Percentiles rank a stretch among this genome's conserved stretches.
Conservation (phyloP, 2,113 vertebrate genomes). For the Pelecanus crispus region DNA sequence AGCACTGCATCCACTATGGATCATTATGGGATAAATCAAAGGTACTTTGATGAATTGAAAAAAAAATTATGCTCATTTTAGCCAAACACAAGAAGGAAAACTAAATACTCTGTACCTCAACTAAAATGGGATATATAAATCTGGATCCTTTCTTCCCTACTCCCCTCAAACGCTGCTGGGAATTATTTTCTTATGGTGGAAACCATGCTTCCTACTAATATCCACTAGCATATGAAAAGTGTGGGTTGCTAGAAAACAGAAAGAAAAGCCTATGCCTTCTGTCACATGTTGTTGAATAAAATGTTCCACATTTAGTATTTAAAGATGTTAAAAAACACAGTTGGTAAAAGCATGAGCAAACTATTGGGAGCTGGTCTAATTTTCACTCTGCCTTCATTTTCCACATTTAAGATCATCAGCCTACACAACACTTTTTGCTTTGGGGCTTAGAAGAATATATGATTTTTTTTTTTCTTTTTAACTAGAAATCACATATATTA, state of each 20-base stretch:
- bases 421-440: neutral
- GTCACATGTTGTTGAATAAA: constrained; percentile 40
- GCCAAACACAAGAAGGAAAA: neutral
- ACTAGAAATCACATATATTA: neutral
- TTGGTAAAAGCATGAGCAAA: constrained; percentile 18
- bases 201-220: constrained; percentile 6
- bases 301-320: constrained; percentile 23
- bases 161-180: neutral
- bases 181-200: neutral
- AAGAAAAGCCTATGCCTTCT: constrained; percentile 51
- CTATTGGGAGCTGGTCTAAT: constrained; percentile 28
- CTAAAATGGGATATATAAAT: neutral
- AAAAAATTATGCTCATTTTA: neutral
- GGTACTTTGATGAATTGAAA: neutral
- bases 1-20: neutral
- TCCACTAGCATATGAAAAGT: neutral
- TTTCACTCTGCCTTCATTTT: constrained; percentile 15
- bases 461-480: neutral
- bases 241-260: neutral
- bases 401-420: neutral
- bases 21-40: neutral
- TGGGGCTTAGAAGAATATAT: neutral
- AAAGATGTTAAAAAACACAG: neutral
- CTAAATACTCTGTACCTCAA: neutral
- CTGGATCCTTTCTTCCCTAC: neutral